Percentiles rank a stretch among this genome's conserved stretches.
These are phyloP conservation scores for Marmota monax DNA, from an alignment of 2,113 vertebrate species.

Conservation along the genomic window DNA sequence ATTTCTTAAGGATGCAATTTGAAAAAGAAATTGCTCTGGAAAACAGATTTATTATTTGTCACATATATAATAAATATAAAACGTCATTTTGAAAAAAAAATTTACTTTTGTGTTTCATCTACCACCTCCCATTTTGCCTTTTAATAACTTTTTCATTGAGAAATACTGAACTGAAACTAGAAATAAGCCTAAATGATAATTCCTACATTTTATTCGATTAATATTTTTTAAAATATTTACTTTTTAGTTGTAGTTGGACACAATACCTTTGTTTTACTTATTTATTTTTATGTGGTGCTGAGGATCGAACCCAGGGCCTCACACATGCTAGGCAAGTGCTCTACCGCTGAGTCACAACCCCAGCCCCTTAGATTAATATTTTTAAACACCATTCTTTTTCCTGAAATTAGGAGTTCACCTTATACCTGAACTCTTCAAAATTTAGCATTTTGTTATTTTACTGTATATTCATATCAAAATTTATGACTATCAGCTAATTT, in stretches of 20 bases:
- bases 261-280: too few species aligned
- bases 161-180: slow-evolving; percentile 39
- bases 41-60: neutral
- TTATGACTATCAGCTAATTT: neutral
- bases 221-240: too few species aligned
- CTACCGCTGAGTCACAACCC: too few species aligned
- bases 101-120: neutral
- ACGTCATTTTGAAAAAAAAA: neutral
- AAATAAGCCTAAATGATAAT: slow-evolving; percentile 30
- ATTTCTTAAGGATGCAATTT: neutral
- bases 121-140: slow-evolving; percentile 22
- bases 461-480: neutral
- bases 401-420: neutral
- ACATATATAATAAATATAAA: slow-evolving; percentile 16
- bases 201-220: slow-evolving; percentile 8
- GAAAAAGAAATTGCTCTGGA: slow-evolving; percentile 7
- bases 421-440: slow-evolving; percentile 7
- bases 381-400: neutral
- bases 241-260: too few species aligned
- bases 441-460: neutral
- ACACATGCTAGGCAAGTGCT: too few species aligned
- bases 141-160: slow-evolving; percentile 50
- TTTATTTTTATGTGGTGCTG: too few species aligned
- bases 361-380: neutral
- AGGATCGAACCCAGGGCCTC: too few species aligned